A percentile compares a stretch with the other conserved stretches of the same genome.
These are phyloP conservation scores for Pseudocheirus occidentalis DNA, from an alignment of 2,797 vertebrate species.

Conservation along the genomic window DNA sequence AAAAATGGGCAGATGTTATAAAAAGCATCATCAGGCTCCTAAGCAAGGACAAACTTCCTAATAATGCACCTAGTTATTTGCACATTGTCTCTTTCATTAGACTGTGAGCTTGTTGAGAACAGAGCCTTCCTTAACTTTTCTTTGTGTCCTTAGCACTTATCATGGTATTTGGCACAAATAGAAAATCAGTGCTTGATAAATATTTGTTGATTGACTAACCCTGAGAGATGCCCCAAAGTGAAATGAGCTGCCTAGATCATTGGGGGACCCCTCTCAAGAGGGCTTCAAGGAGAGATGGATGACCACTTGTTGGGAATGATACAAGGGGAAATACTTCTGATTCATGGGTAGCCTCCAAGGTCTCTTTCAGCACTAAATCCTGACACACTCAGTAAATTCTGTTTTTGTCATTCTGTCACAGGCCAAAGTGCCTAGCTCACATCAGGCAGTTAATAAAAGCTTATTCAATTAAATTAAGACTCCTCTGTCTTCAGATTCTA, in stretches of 20 bases:
- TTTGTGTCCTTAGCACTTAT: background rate
- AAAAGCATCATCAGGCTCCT: background rate
- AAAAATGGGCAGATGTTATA: background rate
- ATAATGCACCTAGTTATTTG: background rate
- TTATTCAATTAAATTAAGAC: background rate
- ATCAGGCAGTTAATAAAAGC: background rate
- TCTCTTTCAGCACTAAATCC: background rate
- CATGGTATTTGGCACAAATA: too few species aligned
- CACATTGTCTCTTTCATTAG: background rate
- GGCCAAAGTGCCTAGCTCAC: background rate
- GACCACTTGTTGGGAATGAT: background rate
- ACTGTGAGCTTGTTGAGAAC: background rate
- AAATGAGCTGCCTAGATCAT: background rate
- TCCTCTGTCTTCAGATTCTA: background rate
- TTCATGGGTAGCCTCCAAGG: background rate
- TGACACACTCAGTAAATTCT: background rate
- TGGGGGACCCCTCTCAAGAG: background rate
- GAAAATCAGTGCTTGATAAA: background rate
- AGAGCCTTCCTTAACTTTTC: background rate
- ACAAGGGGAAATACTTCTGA: background rate
- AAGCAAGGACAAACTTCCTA: background rate
- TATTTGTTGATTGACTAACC: background rate
- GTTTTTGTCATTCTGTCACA: background rate
- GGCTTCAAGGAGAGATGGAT: background rate
- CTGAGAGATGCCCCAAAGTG: background rate